Percentiles rank a stretch among this genome's conserved stretches.
Conservation (phyloP, 2,888 invertebrate species). For the Osmoderma eremita region DNA sequence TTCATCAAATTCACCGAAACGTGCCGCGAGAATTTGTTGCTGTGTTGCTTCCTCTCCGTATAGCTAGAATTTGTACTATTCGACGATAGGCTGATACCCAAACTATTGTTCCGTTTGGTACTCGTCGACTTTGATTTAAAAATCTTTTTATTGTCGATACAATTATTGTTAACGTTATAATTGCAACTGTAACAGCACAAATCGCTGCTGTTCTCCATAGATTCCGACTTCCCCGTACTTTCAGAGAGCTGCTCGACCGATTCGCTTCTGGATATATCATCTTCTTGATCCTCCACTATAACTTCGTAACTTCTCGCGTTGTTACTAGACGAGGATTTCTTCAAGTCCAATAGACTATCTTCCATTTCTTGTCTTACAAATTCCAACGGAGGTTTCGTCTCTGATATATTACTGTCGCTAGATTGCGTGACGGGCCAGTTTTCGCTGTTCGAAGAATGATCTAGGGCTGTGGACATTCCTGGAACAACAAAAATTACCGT, state of each 20-base stretch:
- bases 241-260: conserved; percentile 65
- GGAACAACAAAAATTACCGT: conserved; percentile 24
- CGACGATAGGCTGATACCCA: conserved; percentile 47
- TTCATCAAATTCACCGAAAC: conserved; percentile 71
- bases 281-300: conserved; percentile 68
- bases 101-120: conserved; percentile 49
- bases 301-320: conserved; percentile 63
- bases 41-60: conserved; percentile 38
- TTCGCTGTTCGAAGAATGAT: conserved; percentile 74
- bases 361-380: conserved; percentile 46
- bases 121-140: conserved; percentile 52
- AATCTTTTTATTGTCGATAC: conserved; percentile 58
- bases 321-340: conserved; percentile 62
- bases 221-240: conserved; percentile 62
- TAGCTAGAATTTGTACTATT: conserved; percentile 47
- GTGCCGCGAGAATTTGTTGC: conserved; percentile 43
- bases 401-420: conserved; percentile 69
- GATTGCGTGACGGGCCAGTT: conserved; percentile 80
- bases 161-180: conserved; percentile 60
- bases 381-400: conserved; percentile 59
- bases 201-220: conserved; percentile 55
- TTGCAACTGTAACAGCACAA: conserved; percentile 21
- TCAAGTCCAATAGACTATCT: conserved; percentile 53
- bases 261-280: conserved; percentile 65
- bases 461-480: conserved; percentile 72